Evolutionary conservation across 2,888 invertebrate species (phyloP).

Genomic region (Nomada fabriciana): DNA sequence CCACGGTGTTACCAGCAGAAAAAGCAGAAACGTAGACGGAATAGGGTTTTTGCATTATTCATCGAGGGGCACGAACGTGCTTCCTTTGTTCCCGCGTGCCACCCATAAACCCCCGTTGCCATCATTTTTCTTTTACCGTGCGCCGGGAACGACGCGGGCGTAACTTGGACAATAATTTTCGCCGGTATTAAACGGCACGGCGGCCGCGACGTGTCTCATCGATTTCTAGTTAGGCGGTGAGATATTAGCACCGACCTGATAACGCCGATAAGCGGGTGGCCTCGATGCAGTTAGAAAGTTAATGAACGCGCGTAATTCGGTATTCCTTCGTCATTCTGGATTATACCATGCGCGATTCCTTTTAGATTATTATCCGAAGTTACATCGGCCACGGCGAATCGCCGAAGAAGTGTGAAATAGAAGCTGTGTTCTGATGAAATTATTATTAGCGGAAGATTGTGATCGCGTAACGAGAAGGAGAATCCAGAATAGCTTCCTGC

Average conservation of each 20-base stretch:
- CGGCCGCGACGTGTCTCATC: constrained; percentile 42
- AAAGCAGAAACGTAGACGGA: constrained; percentile 20
- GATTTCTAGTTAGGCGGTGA: constrained; percentile 57
- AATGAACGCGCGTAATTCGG: constrained; percentile 19
- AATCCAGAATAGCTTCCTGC: constrained; percentile 13
- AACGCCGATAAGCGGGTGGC: constrained; percentile 36
- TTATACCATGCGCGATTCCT: too few species aligned
- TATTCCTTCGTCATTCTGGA: too few species aligned
- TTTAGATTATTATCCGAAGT: too few species aligned
- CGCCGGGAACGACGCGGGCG: neutral
- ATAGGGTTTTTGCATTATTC: constrained; percentile 51
- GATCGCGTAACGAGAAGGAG: neutral
- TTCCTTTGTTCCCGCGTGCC: constrained; percentile 28
- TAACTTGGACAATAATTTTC: constrained; percentile 59
- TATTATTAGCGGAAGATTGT: neutral
- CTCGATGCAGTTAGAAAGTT: constrained; percentile 42
- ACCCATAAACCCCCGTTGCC: neutral
- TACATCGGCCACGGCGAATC: too few species aligned
- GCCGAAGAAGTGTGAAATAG: too few species aligned
- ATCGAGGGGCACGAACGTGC: constrained; percentile 47
- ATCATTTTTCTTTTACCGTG: constrained; percentile 36
- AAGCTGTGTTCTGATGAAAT: too few species aligned
- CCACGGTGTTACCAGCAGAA: neutral
- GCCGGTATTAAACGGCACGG: constrained; percentile 48
- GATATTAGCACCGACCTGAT: constrained; percentile 35